Evolutionary conservation across 1,140 invertebrate species (phyloP).

Genomic region (Steinernema feltiae): DNA sequence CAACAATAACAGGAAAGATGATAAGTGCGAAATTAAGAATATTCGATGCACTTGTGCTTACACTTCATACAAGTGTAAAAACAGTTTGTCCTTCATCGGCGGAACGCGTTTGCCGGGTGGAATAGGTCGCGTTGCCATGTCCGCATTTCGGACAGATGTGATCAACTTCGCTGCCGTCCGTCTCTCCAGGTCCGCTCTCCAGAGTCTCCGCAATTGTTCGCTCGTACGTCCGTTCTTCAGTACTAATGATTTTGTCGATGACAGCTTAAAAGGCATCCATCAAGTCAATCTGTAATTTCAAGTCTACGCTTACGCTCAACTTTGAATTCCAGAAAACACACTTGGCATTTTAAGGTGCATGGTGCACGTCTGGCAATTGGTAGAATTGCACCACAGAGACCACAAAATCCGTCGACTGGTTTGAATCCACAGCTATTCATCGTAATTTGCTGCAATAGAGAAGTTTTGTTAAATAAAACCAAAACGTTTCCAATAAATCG

Average conservation of each 20-base stretch:
- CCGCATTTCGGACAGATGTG: constrained; percentile 80
- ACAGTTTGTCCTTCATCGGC: constrained; percentile 99
- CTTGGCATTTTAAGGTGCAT: constrained; percentile 64
- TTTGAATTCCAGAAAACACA: too few relatives aligned
- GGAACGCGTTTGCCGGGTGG: constrained; percentile 83
- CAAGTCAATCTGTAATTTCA: constrained; percentile 63
- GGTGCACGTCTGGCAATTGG: constrained; percentile 63
- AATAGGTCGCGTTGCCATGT: constrained; percentile 85
- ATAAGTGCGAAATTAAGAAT: too few relatives aligned
- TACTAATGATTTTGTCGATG: constrained; percentile 63
- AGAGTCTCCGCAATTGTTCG: constrained; percentile 64
- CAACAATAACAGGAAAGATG: too few relatives aligned
- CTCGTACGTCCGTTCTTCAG: constrained; percentile 52
- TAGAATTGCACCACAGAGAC: constrained; percentile 73
- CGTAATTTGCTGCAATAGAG: too few relatives aligned
- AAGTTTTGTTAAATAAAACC: too few relatives aligned
- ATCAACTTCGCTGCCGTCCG: constrained; percentile 59
- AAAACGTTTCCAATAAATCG: too few relatives aligned
- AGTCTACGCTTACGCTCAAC: constrained; percentile 32
- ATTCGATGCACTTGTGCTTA: constrained; percentile 66
- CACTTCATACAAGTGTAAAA: constrained; percentile 89
- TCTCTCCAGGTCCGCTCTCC: constrained; percentile 64
- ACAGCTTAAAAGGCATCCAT: constrained; percentile 64
- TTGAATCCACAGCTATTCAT: too few relatives aligned
- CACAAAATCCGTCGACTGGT: constrained; percentile 72